These are phyloP conservation scores for Ibidorhyncha struthersii DNA, from an alignment of 2,113 vertebrate genomes.

Conservation along the genomic window DNA sequence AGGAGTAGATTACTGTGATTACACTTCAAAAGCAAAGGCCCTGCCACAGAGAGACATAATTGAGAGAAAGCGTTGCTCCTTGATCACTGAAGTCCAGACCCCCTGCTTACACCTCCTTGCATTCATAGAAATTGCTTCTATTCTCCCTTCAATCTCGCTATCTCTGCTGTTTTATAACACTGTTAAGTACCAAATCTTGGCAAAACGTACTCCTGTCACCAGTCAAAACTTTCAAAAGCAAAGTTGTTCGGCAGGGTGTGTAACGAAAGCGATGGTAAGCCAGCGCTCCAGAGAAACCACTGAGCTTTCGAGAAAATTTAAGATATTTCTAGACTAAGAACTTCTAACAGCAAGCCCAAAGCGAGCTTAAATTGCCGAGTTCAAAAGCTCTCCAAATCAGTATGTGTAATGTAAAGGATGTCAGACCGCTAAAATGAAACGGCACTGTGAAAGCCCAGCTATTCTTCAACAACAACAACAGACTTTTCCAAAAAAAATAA, in stretches of 20 bases:
- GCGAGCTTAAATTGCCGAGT: not conserved
- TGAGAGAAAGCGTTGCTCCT: slow-evolving; percentile 74
- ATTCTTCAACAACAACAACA: not conserved
- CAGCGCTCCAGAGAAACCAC: not conserved
- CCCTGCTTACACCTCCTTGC: slow-evolving; percentile 61
- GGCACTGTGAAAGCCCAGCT: not conserved
- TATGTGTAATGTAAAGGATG: not conserved
- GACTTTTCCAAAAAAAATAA: not conserved
- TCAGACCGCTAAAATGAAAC: not conserved
- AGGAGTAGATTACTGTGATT: slow-evolving; percentile 82
- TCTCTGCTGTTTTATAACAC: slow-evolving; percentile 14
- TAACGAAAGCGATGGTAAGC: rapidly evolving
- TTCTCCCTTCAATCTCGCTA: not conserved
- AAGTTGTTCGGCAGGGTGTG: not conserved
- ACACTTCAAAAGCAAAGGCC: slow-evolving; percentile 80
- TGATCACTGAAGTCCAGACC: slow-evolving; percentile 70
- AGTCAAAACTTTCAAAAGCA: not conserved
- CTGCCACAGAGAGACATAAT: slow-evolving; percentile 73
- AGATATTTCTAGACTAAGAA: not conserved
- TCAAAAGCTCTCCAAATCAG: not conserved
- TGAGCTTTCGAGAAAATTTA: not conserved
- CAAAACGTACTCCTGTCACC: not conserved
- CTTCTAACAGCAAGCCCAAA: not conserved
- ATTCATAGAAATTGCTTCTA: slow-evolving; percentile 67
- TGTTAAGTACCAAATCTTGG: not conserved